Conservation (phyloP, 2,888 invertebrate genomes). For the Epinotia demarniana region DNA sequence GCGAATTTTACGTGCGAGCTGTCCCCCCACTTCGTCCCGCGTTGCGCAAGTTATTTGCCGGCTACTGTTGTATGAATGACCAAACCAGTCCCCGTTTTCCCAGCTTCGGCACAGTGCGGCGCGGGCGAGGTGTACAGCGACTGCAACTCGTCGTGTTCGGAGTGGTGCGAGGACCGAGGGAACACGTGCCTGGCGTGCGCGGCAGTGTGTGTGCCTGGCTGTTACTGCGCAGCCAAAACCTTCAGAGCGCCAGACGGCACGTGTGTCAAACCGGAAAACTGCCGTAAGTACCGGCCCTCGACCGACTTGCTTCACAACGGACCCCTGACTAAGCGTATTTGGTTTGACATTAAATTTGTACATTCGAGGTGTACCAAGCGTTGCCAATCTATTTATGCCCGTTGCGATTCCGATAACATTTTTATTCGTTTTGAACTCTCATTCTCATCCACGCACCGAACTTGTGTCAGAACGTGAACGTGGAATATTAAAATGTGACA, state of each 20-base stretch:
- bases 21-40: no score
- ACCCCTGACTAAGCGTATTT: no score
- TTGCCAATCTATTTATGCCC: no score
- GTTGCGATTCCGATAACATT: no score
- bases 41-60: no score
- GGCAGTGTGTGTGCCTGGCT: slow-evolving; percentile 22
- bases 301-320: neutral
- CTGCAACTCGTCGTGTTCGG: slow-evolving; percentile 33
- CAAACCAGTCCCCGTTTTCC: neutral
- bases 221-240: slow-evolving; percentile 20
- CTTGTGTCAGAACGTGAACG: neutral
- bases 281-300: slow-evolving; percentile 41
- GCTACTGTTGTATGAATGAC: no score
- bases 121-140: slow-evolving; percentile 18
- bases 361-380: neutral
- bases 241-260: slow-evolving; percentile 34
- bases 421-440: neutral
- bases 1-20: no score
- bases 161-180: slow-evolving; percentile 31
- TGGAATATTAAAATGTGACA: no score
- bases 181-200: slow-evolving; percentile 21
- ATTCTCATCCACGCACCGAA: neutral
- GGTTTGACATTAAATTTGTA: neutral
- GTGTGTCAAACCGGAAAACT: slow-evolving; percentile 40
- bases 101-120: slow-evolving; percentile 20